A percentile compares a stretch with the other conserved stretches of the same genome.
Conservation (phyloP, 1,140 invertebrate species). For the Drosophila varians region DNA sequence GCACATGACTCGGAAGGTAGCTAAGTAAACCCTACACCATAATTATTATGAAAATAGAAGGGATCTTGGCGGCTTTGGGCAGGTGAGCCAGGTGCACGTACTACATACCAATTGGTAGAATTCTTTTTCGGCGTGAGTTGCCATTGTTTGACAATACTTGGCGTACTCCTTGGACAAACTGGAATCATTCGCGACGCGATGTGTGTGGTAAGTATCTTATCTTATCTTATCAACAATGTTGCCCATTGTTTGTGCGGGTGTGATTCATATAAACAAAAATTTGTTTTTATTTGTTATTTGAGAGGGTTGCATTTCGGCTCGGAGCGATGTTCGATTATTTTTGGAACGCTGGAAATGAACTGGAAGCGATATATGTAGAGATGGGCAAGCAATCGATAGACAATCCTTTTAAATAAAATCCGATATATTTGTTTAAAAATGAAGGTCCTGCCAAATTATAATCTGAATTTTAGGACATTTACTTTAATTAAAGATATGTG, state of each 20-base stretch:
- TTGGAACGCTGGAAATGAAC: conserved; percentile 1
- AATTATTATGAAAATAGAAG: not conserved
- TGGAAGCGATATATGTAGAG: not conserved
- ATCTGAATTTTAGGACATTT: no score
- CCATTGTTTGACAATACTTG: conserved; percentile 38
- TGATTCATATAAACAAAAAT: conserved; percentile 7
- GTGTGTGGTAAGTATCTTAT: conserved; percentile 27
- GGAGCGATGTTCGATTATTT: not conserved
- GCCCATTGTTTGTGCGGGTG: conserved; percentile 29
- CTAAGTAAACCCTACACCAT: not conserved
- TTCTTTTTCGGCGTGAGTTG: conserved; percentile 50
- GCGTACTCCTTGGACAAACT: conserved; percentile 30
- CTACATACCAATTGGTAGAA: conserved; percentile 46
- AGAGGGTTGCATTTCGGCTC: not conserved
- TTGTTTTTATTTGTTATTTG: conserved; percentile 15
- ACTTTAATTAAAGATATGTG: no score
- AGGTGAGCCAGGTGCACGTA: not conserved
- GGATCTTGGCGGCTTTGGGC: not conserved
- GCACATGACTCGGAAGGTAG: not conserved
- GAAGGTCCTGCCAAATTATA: no score
- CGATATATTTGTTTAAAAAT: not conserved
- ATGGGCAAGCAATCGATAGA: not conserved
- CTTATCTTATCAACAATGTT: conserved; percentile 46
- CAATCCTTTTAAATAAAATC: not conserved
- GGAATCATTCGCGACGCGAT: conserved; percentile 29